A percentile compares a stretch with the other conserved stretches of the same genome.
phyloP scores from a whole-genome alignment of 2,888 invertebrate genomes.

The Fissipunctia ypsillon region DNA sequence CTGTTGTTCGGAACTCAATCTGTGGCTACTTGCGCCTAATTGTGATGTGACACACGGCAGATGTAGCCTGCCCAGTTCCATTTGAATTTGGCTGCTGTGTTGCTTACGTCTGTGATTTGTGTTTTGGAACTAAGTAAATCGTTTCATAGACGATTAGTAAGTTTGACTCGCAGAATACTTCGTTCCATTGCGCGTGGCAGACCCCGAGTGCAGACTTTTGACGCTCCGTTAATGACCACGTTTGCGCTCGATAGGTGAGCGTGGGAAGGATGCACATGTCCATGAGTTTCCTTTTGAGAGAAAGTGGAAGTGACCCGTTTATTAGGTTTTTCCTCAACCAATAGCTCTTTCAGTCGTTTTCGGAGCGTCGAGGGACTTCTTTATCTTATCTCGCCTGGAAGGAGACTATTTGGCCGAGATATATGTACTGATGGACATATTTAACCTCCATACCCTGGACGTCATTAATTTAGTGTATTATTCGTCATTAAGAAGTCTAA shows the following conservation, averaged over 20 bases:
- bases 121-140: too few relatives aligned
- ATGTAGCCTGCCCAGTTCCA: too few relatives aligned
- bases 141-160: background rate
- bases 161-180: background rate
- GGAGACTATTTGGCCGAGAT: background rate
- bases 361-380: background rate
- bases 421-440: background rate
- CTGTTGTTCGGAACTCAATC: too few relatives aligned
- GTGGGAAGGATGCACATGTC: background rate
- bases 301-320: too few relatives aligned
- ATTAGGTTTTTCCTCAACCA: background rate
- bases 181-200: background rate
- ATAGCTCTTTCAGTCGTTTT: background rate
- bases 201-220: background rate
- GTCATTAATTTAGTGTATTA: too few relatives aligned
- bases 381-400: background rate
- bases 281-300: too few relatives aligned
- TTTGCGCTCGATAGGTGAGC: background rate
- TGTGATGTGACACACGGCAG: too few relatives aligned
- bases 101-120: too few relatives aligned
- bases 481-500: too few relatives aligned
- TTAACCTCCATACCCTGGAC: too few relatives aligned
- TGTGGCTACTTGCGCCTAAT: too few relatives aligned
- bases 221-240: background rate
- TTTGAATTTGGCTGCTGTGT: too few relatives aligned